Evolutionary conservation across 2,888 invertebrate genomes (phyloP), one percentile per base, ranked within the genome.

Genomic region (Hedya salicella): DNA sequence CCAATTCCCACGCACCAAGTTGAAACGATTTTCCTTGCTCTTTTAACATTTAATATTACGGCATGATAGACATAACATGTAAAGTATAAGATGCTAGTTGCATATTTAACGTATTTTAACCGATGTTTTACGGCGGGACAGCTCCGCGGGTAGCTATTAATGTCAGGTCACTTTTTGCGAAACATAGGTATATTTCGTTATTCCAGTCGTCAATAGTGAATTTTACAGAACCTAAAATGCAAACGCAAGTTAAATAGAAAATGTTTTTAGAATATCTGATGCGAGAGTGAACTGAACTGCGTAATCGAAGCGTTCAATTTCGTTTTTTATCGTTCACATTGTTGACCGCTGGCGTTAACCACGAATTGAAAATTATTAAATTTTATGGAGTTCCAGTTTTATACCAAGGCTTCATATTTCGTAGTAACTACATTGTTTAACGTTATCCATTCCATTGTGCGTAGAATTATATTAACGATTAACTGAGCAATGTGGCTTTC

Each of bases 31-130:
- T 65, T 67, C 63, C 63, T 52, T 62, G 68, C 73, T 73, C 73
- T 67, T 73, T 73, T 70, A 70, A 66, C 71, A 72, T 73, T 69
- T 65, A 68, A 54, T 68, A 39, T n/a, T 62, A 62, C 64, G 64
- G 54, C 36, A 68, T 64, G 65, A 59, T 53, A 61, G 30, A 69
- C 44, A 65, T 53, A 67, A 69, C 67, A 70, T 64, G 56, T 61
- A 66, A 61, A 59, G 32, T 54, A 62, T 50, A 66, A 70, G 69
- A 68, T 57, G 52, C 62, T 63, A 48, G 48, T 66, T 59, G 68
- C 67, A 70, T 71, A 69, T 68, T 70, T 57, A 67, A 67, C 48
- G 67, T 62, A 56, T 17, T 62, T 53, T 57, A 36, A 54, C 14
- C 32, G 32, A 32, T 4, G n/a, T 57, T 49, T 49, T 0, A 8